Evolutionary conservation across 2,797 vertebrate genomes (phyloP), one percentile per base, ranked within the genome.

Genomic region (Xenops minutus): DNA sequence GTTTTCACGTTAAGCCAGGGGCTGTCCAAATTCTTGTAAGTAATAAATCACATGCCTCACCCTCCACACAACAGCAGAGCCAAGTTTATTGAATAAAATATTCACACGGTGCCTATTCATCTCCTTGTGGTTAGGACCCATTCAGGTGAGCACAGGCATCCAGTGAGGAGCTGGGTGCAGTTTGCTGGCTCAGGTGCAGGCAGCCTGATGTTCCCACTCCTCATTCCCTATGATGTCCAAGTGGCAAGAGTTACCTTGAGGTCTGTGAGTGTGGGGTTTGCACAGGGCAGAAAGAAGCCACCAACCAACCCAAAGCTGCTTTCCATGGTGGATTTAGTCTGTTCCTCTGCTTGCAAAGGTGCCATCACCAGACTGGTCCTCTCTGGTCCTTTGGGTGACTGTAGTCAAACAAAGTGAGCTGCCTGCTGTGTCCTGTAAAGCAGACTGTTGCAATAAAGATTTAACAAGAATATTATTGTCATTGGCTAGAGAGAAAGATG

Each of bases 371-470:
- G 22, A 18, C n/a, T 2, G 3, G 64, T 87, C 80, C 12, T 74
- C 52, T 61, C 1, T 0, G 18, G 37, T 34, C 69, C 44, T 56
- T 44, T 54, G 19, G 37, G 76, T 0, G 0, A 37, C 34, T 69
- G 29, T 37, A 15, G 51, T 85, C 41, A 90, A 79, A 75, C 80
- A 64, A 51, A 67, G 61, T 58, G 41, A 74, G 43, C 51, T 37
- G 59, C 68, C 77, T 91, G 82, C 59, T 95, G 74, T 77, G 59
- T 86, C 93, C 48, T 13, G 0, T 44, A 43, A 63, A 90, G 41
- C 64, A 41, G 44, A 98, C 97, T 98, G 98, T 96, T 96, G 96
- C 97, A 98, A 96, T 98, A 97, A 98, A 98, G 97, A 96, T 97
- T 97, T 97, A 97, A 96, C 96, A 95, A 91, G 73, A 95, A 89